These are phyloP conservation scores for Neodiprion fabricii DNA, from an alignment of 1,140 invertebrate genomes.

Conservation along the genomic window DNA sequence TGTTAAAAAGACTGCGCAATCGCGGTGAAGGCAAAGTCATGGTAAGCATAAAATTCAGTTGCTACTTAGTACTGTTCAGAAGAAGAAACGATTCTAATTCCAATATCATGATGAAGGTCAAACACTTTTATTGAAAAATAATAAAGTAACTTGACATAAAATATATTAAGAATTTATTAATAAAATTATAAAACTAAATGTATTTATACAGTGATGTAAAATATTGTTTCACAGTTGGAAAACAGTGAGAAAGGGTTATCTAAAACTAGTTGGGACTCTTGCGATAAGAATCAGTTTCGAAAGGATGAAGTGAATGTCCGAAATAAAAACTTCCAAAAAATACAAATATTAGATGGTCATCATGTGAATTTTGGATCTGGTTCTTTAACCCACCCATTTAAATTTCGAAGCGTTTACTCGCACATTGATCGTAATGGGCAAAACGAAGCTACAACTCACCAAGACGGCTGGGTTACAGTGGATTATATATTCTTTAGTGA, in stretches of 20 bases:
- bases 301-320: constrained; percentile 33
- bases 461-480: constrained; percentile 78
- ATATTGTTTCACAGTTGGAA: constrained; percentile 31
- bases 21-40: constrained; percentile 38
- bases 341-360: constrained; percentile 42
- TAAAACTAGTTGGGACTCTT: constrained; percentile 6
- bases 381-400: constrained; percentile 63
- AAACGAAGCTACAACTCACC: constrained; percentile 73
- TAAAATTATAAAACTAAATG: too few species aligned
- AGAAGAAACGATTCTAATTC: too few species aligned
- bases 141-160: too few species aligned
- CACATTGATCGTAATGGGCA: constrained; percentile 53
- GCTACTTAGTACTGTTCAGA: too few species aligned
- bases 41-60: constrained; percentile 33
- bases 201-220: too few species aligned
- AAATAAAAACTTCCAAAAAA: constrained; percentile 34
- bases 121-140: too few species aligned
- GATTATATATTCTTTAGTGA: constrained; percentile 83
- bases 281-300: constrained; percentile 18
- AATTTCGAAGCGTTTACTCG: constrained; percentile 65
- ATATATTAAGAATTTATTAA: too few species aligned
- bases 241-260: constrained; percentile 29
- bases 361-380: constrained; percentile 58
- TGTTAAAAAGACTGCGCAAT: constrained; percentile 52
- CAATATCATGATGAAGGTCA: too few species aligned